Conservation (phyloP, 2,888 invertebrate genomes). For the Meghimatium bilineatum region DNA sequence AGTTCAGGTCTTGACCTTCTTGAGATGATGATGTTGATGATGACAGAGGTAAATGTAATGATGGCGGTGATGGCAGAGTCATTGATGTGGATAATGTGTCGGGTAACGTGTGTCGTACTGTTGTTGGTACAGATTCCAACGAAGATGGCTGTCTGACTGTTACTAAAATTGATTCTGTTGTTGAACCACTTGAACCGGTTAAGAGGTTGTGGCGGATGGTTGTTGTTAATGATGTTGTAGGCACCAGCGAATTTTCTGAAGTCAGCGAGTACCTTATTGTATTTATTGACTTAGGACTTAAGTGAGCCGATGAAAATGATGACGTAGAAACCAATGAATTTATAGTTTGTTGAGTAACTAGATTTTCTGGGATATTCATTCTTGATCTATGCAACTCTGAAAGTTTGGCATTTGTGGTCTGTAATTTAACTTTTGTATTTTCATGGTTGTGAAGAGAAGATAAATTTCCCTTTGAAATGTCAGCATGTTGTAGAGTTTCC, state of each 20-base stretch:
- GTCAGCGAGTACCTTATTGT: constrained; percentile 35
- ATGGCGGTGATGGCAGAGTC: constrained; percentile 36
- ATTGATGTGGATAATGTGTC: constrained; percentile 38
- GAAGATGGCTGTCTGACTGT: constrained; percentile 46
- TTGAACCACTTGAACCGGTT: background rate
- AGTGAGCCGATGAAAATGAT: constrained; percentile 1
- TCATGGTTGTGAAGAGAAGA: background rate
- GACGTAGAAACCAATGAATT: constrained; percentile 9
- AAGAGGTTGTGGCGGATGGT: constrained; percentile 35
- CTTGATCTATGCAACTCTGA: constrained; percentile 15
- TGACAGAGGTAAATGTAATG: constrained; percentile 22
- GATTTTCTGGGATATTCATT: constrained; percentile 14
- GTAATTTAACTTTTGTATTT: constrained; percentile 22
- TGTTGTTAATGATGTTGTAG: constrained; percentile 18
- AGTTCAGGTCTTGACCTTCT: constrained; percentile 1
- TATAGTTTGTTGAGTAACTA: background rate
- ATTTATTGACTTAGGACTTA: background rate
- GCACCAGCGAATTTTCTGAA: constrained; percentile 2
- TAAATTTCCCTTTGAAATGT: background rate
- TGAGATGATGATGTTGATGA: constrained; percentile 20
- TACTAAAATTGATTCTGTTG: constrained; percentile 40
- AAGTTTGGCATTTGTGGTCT: background rate
- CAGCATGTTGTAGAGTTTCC: constrained; percentile 4
- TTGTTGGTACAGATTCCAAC: constrained; percentile 43
- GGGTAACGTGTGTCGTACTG: constrained; percentile 46